phyloP scores from a whole-genome alignment of 2,113 vertebrate genomes.

The Peromyscus leucopus region DNA sequence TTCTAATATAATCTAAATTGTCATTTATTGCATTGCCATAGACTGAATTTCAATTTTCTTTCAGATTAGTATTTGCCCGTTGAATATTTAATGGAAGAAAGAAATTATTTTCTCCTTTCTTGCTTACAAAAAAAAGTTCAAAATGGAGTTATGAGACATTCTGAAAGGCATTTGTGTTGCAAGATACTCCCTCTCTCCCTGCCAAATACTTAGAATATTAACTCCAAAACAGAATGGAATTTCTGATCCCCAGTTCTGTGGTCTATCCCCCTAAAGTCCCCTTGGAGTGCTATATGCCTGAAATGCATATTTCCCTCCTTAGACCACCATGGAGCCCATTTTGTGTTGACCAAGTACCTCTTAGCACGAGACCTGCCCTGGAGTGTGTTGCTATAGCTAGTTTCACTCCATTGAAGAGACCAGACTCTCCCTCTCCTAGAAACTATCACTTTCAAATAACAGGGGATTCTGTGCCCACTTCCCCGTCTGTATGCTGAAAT shows the following conservation, averaged over 20 bases:
- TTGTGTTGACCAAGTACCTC: background rate
- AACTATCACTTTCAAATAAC: background rate
- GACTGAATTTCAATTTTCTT: constrained; percentile 78
- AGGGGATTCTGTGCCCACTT: no score
- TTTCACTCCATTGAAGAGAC: background rate
- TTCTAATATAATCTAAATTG: constrained; percentile 70
- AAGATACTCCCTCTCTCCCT: background rate
- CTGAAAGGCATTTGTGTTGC: constrained; percentile 57
- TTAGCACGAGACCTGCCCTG: no score
- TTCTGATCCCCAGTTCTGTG: background rate
- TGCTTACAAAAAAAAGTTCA: constrained; percentile 68
- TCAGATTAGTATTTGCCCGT: constrained; percentile 70
- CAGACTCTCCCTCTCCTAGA: background rate
- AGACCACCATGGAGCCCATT: background rate
- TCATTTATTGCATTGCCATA: constrained; percentile 57
- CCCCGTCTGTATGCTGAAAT: background rate
- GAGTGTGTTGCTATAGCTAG: background rate
- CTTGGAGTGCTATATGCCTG: no score
- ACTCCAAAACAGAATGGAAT: constrained; percentile 30
- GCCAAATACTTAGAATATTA: constrained; percentile 57
- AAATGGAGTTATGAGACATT: constrained; percentile 55
- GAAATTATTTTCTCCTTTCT: constrained; percentile 71
- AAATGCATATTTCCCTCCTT: no score
- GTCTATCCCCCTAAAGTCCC: no score
- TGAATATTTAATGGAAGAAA: constrained; percentile 75